Base-by-base conservation (phyloP, 2,888 invertebrate species). In the Microctonus aethiopoides region DNA sequence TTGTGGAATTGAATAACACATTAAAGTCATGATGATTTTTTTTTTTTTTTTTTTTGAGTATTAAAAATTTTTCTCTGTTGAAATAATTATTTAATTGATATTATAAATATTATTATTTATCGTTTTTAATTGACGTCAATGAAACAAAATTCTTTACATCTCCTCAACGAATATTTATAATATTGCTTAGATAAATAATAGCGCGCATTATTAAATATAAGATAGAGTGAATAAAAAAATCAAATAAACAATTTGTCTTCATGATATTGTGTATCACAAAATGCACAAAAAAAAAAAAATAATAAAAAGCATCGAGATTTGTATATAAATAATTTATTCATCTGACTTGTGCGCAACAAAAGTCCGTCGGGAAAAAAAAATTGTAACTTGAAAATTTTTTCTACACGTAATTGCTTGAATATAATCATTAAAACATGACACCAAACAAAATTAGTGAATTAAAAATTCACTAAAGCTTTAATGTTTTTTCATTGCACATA, bases 321-420 rank as follows among this genome's bases (percentile, higher is more conserved):
- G 16, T 46, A 20, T 46, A 16, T 46, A 46, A 4, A 46, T 16
- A 16, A 11, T 41, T 11, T 16, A 46, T 5, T 59, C 41, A 70
- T 24, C 59, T 32, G 51, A 51, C 36, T 57, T 34, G n/a, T 34
- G 51, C 61, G n/a, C 34, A 62, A 66, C 61, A 22, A 59, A 46
- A 7, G 20, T 46, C 16, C 16, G 16, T 16, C 41, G n/a, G 41
- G 2, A 13, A 41, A 6, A n/a, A 10, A n/a, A n/a, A 6, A 1
- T 41, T 16, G 16, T 16, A n/a, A n/a, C n/a, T n/a, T 16, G 6
- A 7, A 5, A 46, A 46, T 20, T 46, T 46, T 46, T 46, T 20
- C 16, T 11, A 46, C 46, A 46, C 16, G n/a, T 16, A 7, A 16
- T 46, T 1, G 16, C 16, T 16, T 20, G 16, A 46, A 46, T 46